Percentiles rank a stretch among this genome's conserved stretches.
Evolutionary conservation across 1,140 invertebrate genomes (phyloP).

Genomic region (Palaemon carinicauda): DNA sequence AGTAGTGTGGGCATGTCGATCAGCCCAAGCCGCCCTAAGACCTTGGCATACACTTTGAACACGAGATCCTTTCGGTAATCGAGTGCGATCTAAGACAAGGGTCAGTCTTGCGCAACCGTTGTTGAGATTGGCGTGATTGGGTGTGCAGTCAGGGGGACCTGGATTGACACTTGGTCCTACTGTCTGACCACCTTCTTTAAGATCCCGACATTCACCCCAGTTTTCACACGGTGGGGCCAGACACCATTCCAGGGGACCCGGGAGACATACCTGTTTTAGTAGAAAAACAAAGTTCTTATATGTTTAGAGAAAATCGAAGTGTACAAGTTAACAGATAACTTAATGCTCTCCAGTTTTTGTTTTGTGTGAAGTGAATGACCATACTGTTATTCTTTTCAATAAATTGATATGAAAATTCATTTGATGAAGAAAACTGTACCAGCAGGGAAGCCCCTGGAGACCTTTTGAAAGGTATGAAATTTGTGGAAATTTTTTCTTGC

Average conservation of each 20-base stretch:
- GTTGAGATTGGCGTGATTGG: conserved; percentile 75
- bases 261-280: conserved; percentile 75
- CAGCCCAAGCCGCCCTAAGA: conserved; percentile 74
- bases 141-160: conserved; percentile 80
- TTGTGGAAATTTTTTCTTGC: no score
- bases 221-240: conserved; percentile 78
- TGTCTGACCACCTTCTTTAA: conserved; percentile 75
- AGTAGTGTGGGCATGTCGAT: conserved; percentile 68
- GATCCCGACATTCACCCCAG: conserved; percentile 81
- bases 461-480: no score
- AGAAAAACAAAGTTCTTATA: conserved; percentile 13
- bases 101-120: conserved; percentile 79
- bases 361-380: no score
- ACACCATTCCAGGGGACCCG: conserved; percentile 78
- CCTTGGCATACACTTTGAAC: conserved; percentile 77
- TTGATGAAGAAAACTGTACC: no score
- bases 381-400: no score
- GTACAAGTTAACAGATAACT: no score
- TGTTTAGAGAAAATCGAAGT: not conserved
- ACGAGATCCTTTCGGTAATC: conserved; percentile 72
- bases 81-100: conserved; percentile 75
- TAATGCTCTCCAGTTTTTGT: no score
- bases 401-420: no score
- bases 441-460: no score
- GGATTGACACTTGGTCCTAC: conserved; percentile 79